phyloP scores from a whole-genome alignment of 2,113 vertebrate species.

The Pterophyllum scalare region DNA sequence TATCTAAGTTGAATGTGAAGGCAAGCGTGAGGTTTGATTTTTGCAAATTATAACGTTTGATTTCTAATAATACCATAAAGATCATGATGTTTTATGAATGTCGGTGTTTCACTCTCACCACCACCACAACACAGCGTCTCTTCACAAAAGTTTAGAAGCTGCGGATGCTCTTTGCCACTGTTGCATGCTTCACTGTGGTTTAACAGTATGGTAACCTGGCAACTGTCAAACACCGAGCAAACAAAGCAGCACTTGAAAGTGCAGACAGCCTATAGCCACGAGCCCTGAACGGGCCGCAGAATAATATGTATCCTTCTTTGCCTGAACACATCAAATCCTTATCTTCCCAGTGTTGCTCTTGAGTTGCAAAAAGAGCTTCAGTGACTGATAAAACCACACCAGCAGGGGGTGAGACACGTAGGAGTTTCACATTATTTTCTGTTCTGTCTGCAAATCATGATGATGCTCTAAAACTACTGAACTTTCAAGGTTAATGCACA shows the following conservation, averaged over 20 bases:
- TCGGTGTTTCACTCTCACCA: not conserved
- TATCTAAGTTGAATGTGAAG: not conserved
- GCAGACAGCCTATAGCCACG: conserved; percentile 23
- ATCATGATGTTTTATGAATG: not conserved
- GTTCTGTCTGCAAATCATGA: not conserved
- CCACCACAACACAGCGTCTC: not conserved
- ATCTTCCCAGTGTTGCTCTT: not conserved
- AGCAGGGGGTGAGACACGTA: not conserved
- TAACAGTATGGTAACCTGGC: conserved; percentile 45
- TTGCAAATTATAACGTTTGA: not conserved
- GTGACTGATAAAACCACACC: not conserved
- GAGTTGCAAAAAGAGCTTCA: not conserved
- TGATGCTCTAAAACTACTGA: not conserved
- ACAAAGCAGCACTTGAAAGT: conserved; percentile 41
- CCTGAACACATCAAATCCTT: conserved; percentile 7
- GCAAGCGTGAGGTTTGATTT: not conserved
- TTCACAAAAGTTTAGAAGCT: conserved; percentile 2
- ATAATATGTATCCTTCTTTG: conserved; percentile 7
- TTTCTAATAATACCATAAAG: not conserved
- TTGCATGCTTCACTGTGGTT: conserved; percentile 5
- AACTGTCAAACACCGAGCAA: conserved; percentile 40
- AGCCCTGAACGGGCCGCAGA: not conserved
- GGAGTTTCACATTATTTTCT: not conserved
- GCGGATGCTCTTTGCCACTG: not conserved
- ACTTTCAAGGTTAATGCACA: conserved; percentile 20